Evolutionary conservation across 2,797 vertebrate species (phyloP).

Genomic region (Dryobates pubescens): DNA sequence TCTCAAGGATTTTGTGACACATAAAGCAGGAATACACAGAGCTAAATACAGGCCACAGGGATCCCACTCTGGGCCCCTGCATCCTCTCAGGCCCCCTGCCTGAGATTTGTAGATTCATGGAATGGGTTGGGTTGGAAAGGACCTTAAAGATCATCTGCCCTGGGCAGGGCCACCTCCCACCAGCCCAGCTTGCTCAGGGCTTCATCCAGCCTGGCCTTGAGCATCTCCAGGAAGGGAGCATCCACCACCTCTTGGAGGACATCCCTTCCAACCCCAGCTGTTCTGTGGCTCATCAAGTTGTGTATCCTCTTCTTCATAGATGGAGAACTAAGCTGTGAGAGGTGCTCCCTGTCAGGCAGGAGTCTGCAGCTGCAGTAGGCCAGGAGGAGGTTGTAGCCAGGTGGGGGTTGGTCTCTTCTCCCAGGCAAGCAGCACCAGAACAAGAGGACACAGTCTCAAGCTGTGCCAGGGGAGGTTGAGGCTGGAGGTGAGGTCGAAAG

Average conservation of each 20-base stretch:
- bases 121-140: neutral
- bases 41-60: neutral
- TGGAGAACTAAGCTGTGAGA: neutral
- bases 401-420: too few species aligned
- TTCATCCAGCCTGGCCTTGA: too few species aligned
- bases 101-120: neutral
- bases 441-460: too few species aligned
- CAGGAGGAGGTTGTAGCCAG: neutral
- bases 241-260: too few species aligned
- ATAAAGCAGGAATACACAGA: neutral
- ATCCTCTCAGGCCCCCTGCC: neutral
- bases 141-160: too few species aligned
- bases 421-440: too few species aligned
- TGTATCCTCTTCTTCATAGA: neutral
- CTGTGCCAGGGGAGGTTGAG: too few species aligned
- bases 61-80: accelerated
- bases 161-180: too few species aligned
- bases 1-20: neutral
- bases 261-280: too few species aligned
- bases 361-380: neutral
- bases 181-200: too few species aligned
- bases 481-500: too few species aligned
- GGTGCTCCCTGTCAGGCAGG: neutral
- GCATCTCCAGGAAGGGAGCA: too few species aligned
- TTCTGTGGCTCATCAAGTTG: neutral